Evolutionary conservation across 2,797 vertebrate species (phyloP), one percentile per base, ranked within the genome.

Genomic region (Siniperca obscura): DNA sequence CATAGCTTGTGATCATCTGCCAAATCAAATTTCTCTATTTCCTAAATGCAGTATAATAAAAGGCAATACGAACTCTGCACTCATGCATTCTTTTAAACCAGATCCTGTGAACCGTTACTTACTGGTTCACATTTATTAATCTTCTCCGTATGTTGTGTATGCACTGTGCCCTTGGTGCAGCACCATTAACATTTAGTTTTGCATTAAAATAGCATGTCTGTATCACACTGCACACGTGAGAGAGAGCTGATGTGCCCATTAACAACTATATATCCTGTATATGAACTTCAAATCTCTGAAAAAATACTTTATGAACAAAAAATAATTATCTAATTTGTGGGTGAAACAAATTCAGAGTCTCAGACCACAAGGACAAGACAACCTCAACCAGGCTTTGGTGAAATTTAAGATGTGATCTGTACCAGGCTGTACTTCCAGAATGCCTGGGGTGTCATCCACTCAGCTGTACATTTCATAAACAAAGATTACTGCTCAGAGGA

Each of bases 401-500:
- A 53, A 36, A 65, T 22, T 3, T 30, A 25, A 61, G 30, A 36
- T 8, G 30, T 8, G 48, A 60, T 64, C 27, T 22, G 21, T 7
- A 13, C 2, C 27, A 4, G 25, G 21, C 56, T 7, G 22, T 8
- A 19, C 62, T 27, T 42, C 52, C 46, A 44, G 44, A 59, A 70
- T 1, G 8, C 44, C 52, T 38, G 21, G 1, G 3, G 46, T 48
- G 48, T 62, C 65, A 12, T 40, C 46, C 48, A n/a, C 40, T 76
- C 57, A 68, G 72, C 74, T 70, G 38, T 25, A 55, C 55, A 12
- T 67, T 76, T 81, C 53, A 66, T 44, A 42, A 53, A 66, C 64
- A 80, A 53, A 82, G 70, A 82, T 72, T 40, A 30, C 65, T 56
- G 60, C 62, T 68, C 42, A n/a, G 74, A 12, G 11, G 59, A 55